A percentile compares a stretch with the other conserved stretches of the same genome.
phyloP scores from a whole-genome alignment of 1,140 invertebrate genomes.

The Zaprionus davidi region DNA sequence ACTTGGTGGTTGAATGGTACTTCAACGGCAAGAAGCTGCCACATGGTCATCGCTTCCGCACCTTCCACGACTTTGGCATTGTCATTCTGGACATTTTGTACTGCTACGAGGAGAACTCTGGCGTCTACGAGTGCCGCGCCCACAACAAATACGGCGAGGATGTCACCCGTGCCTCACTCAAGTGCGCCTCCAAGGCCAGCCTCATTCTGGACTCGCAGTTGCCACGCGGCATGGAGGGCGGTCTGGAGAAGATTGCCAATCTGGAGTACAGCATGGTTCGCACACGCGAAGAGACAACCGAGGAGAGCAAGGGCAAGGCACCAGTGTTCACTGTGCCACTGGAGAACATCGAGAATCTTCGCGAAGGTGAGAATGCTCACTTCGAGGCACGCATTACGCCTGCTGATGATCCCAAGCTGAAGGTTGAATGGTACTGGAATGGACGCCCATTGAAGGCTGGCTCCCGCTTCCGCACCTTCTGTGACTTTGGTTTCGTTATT shows the following conservation, averaged over 20 bases:
- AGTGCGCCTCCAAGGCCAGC: conserved; percentile 94
- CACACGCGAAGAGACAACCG: conserved; percentile 88
- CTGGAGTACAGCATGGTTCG: conserved; percentile 94
- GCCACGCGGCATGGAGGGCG: conserved; percentile 96
- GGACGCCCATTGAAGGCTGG: conserved; percentile 94
- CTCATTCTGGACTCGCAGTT: conserved; percentile 98
- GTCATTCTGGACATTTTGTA: conserved; percentile 98
- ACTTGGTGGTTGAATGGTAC: conserved; percentile 97
- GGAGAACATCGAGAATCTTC: conserved; percentile 92
- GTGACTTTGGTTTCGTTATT: conserved; percentile 97
- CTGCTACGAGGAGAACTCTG: conserved; percentile 98
- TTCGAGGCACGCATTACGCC: conserved; percentile 97
- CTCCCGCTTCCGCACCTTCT: conserved; percentile 96
- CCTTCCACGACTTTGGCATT: conserved; percentile 98
- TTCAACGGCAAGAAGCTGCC: conserved; percentile 96
- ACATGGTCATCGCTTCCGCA: conserved; percentile 96
- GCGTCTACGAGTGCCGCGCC: conserved; percentile 95
- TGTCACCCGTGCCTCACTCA: conserved; percentile 92
- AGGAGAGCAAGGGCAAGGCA: conserved; percentile 91
- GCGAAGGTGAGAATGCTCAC: conserved; percentile 96
- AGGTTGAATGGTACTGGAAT: conserved; percentile 98
- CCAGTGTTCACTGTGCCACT: conserved; percentile 96
- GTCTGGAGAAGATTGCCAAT: conserved; percentile 95
- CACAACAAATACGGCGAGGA: conserved; percentile 96
- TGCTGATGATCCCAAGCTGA: conserved; percentile 96